Evolutionary conservation across 2,888 invertebrate species (phyloP), one percentile per base, ranked within the genome.

Genomic region (Copidosoma aretas): DNA sequence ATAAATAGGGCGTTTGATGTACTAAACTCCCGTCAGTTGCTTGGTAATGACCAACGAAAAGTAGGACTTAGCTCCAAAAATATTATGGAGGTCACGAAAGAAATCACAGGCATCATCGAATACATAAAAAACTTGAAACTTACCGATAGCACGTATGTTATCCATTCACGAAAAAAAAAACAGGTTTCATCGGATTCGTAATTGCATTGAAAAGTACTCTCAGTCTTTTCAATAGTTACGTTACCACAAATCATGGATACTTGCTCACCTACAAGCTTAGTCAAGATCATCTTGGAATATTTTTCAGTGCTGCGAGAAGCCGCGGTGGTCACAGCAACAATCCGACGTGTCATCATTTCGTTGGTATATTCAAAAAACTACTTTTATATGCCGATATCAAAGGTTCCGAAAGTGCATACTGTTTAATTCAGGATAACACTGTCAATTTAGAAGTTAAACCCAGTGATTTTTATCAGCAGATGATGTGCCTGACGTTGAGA

Each of bases 161-260:
- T 73, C 15, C 4, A 69, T 4, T 60, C 41, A 46, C 46, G 67
- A 64, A 64, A 74, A 71, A 64, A 64, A 74, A 71, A 66, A 74
- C 74, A 24, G 73, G 73, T n/a, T 75, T 73, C 68, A 12, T 74
- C 5, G 74, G 76, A 1, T 62, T 75, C 1, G 71, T 73, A 21
- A 64, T 73, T 57, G 61, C 66, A 22, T 54, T 74, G 10, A 63
- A 72, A 46, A 74, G 64, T 60, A 41, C 63, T 49, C 19, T 63
- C 17, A 56, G 63, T 56, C 70, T 73, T 46, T 73, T 67, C 52
- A 49, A 73, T 17, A 25, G 60, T 19, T 69, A 61, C 58, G 58
- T 67, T 63, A 25, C 60, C 24, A 19, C 52, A 43, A 49, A 24
- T 5, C 51, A 64, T 2, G 66, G 63, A 58, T 68, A 68, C 32